Percentiles rank a stretch among this genome's conserved stretches.
Conservation (phyloP, 2,888 invertebrate genomes). For the Brachyopa scutellaris region DNA sequence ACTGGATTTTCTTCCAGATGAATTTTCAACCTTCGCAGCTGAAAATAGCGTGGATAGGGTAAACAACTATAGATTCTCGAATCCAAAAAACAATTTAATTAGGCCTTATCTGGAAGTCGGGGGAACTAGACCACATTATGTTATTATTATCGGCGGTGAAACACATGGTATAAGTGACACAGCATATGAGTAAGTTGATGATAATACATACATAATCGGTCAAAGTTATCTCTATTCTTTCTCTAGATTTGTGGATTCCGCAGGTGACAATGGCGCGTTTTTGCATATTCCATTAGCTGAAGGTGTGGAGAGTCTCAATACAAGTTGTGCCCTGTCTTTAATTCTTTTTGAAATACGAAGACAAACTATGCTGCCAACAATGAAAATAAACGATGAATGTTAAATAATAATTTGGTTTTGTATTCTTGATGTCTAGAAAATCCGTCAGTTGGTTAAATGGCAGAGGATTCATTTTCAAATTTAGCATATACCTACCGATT, state of each 20-base stretch:
- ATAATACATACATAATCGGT: background rate
- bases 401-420: constrained; percentile 23
- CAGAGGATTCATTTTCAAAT: too few relatives aligned
- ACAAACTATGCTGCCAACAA: background rate
- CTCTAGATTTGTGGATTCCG: constrained; percentile 76
- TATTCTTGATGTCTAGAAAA: too few relatives aligned
- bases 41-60: constrained; percentile 84
- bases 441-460: too few relatives aligned
- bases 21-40: constrained; percentile 86
- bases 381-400: background rate
- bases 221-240: constrained; percentile 14
- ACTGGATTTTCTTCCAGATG: constrained; percentile 82
- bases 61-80: constrained; percentile 9
- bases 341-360: constrained; percentile 88
- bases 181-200: constrained; percentile 83
- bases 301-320: constrained; percentile 92
- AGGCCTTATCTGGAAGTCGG: constrained; percentile 77
- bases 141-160: constrained; percentile 93
- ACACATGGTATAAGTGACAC: constrained; percentile 92
- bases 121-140: constrained; percentile 81
- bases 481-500: too few relatives aligned
- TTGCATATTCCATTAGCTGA: constrained; percentile 90
- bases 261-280: constrained; percentile 81
- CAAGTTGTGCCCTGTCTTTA: constrained; percentile 91
- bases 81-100: constrained; percentile 24